A percentile compares a stretch with the other conserved stretches of the same genome.
These are phyloP conservation scores for Acanthosepion lycidas DNA, from an alignment of 2,888 invertebrate genomes.

Conservation along the genomic window DNA sequence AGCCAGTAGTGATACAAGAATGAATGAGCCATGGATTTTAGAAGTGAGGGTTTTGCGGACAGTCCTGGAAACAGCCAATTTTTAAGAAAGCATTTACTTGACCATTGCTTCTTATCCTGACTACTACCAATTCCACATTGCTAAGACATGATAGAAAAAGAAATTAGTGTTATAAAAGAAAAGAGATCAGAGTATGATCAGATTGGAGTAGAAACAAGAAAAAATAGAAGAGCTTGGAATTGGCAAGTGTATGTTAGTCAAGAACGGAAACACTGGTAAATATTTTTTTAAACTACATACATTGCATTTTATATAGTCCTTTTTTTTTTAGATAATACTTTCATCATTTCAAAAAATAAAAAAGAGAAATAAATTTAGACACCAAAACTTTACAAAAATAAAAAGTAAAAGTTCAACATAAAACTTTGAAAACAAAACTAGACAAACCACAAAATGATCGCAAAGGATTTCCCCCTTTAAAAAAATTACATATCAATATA, in stretches of 20 bases:
- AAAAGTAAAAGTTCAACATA: background rate
- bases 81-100: background rate
- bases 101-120: background rate
- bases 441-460: background rate
- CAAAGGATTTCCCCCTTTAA: background rate
- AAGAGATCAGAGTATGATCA: background rate
- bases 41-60: background rate
- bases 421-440: background rate
- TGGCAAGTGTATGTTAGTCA: background rate
- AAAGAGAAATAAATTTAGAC: background rate
- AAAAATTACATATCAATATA: background rate
- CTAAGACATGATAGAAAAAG: background rate
- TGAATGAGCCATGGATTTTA: slow-evolving; percentile 14
- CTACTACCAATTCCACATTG: background rate
- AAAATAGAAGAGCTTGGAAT: too few relatives aligned
- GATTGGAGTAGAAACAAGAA: background rate
- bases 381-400: background rate
- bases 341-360: background rate
- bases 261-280: background rate
- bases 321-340: background rate
- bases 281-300: background rate
- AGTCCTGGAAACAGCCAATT: slow-evolving; percentile 1
- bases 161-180: background rate
- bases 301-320: background rate
- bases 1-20: slow-evolving; percentile 33